Evolutionary conservation across 2,888 invertebrate species (phyloP), one percentile per base, ranked within the genome.

Genomic region (Lymantria dispar): DNA sequence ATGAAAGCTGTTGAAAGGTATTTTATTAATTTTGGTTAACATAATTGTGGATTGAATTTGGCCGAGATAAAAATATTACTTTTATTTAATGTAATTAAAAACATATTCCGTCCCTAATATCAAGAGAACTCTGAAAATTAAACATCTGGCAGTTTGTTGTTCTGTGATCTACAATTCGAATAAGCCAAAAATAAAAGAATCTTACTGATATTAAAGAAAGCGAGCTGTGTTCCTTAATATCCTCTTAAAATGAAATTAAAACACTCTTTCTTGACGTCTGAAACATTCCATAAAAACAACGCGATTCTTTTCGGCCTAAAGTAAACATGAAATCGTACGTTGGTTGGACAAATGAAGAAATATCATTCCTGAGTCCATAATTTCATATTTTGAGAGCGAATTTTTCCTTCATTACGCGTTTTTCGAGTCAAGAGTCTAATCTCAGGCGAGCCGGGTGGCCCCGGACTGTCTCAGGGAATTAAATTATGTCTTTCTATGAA

Each of bases 401-500:
- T 84, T 80, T 22, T 83, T 71, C 78, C 79, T 84, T 83, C 81
- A 82, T 88, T 86, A 84, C 81, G 75, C 77, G 74, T 80, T 85
- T 81, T 76, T 70, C 67, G 72, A 80, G 81, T 84, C 83, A 83
- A 80, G 78, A 79, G 72, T 70, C 78, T 86, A 86, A 88, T 87
- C 85, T 83, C 72, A 60, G 62, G 69, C 68, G 74, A 63, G 72
- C 69, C 62, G 66, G 59, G 62, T 58, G 58, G 72, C 71, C 76
- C 72, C 74, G 68, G 73, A 64, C 81, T 82, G 86, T 87, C 85
- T 79, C 74, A 49, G 54, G 29, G 81, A 88, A 89, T 89, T 83
- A 88, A 90, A 87, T 89, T 87, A 90, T 87, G 81, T 64, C 74
- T 86, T 89, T 85, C 79, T 85, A 90, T 90, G 90, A 90, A 90